Evolutionary conservation across 2,888 invertebrate species (phyloP), one percentile per base, ranked within the genome.

Genomic region (Terebella lapidaria): DNA sequence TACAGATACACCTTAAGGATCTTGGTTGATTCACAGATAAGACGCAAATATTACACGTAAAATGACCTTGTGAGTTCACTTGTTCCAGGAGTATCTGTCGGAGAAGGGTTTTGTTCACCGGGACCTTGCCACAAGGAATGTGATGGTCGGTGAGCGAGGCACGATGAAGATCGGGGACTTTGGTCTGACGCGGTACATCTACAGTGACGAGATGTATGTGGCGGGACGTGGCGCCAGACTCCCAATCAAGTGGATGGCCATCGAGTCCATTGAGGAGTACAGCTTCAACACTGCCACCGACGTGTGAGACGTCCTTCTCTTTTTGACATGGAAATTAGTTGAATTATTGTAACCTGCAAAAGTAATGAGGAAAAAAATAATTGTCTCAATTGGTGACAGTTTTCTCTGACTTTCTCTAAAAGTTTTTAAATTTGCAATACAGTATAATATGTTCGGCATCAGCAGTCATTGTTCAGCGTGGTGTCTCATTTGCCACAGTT

Each of bases 401-500:
- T n/a, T n/a, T n/a, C n/a, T n/a, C n/a, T n/a, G n/a, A n/a, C n/a
- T n/a, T n/a, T n/a, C n/a, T n/a, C n/a, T n/a, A n/a, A n/a, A n/a
- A n/a, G n/a, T n/a, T n/a, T n/a, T n/a, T n/a, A n/a, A n/a, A n/a
- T n/a, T n/a, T n/a, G n/a, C n/a, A n/a, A n/a, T n/a, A n/a, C n/a
- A n/a, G n/a, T n/a, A n/a, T n/a, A n/a, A n/a, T n/a, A n/a, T n/a
- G n/a, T n/a, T n/a, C n/a, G n/a, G n/a, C n/a, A n/a, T n/a, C n/a
- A n/a, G n/a, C n/a, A n/a, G n/a, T n/a, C n/a, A n/a, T n/a, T n/a
- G n/a, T n/a, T n/a, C n/a, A n/a, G n/a, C n/a, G n/a, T n/a, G n/a
- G n/a, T n/a, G n/a, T n/a, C 28, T 28, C 5, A 53, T 53, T 10
- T 53, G 3, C 25, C 1, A 2, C 62, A 91, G 90, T 0, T 94